Percentiles rank a stretch among this genome's conserved stretches.
Conservation (phyloP, 2,113 vertebrate genomes). For the Corynorhinus townsendii region DNA sequence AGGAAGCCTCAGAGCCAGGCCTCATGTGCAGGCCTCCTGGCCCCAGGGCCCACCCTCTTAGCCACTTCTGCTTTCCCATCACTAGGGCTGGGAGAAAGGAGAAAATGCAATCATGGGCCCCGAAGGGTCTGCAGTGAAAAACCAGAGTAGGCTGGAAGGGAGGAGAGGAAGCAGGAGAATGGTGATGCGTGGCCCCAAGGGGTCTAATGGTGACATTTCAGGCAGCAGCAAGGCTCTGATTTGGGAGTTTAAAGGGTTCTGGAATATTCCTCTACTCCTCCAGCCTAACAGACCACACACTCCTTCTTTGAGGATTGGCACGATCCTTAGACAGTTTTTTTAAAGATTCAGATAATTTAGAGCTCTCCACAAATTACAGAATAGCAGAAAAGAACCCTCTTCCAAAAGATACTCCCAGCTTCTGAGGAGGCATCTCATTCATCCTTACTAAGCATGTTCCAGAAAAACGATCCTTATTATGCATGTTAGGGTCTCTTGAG, state of each 20-base stretch:
- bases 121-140: neutral
- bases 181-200: neutral
- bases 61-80: neutral
- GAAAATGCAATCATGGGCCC: neutral
- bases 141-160: accelerated
- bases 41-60: neutral
- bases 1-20: neutral
- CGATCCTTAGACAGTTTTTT: neutral
- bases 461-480: neutral
- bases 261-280: neutral
- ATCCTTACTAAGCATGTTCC: neutral
- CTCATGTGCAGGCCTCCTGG: accelerated
- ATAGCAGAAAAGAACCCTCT: neutral
- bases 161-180: neutral
- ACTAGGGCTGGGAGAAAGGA: accelerated
- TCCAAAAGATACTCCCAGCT: neutral
- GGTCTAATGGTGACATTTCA: neutral
- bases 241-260: neutral
- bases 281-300: neutral
- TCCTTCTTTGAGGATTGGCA: neutral
- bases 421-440: neutral
- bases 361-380: neutral
- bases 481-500: neutral
- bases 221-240: neutral
- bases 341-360: neutral